These are phyloP conservation scores for Papilio aristodemus DNA, from an alignment of 1,140 invertebrate genomes.

Conservation along the genomic window DNA sequence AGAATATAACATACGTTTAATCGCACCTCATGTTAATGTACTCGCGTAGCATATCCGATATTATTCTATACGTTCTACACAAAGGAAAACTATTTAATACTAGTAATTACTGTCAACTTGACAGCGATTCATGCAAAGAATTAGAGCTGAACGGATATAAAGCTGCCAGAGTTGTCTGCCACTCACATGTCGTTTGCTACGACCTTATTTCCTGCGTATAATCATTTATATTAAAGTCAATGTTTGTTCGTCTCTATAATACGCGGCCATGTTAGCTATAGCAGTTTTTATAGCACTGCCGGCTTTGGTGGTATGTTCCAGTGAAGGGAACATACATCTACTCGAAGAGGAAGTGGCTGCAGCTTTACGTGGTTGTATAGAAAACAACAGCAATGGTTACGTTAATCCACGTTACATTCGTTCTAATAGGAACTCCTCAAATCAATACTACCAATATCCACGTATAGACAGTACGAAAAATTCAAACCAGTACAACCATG, in stretches of 20 bases:
- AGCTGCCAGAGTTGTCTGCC: conserved; percentile 34
- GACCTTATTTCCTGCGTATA: conserved; percentile 50
- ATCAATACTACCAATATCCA: conserved; percentile 37
- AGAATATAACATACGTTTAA: too few relatives aligned
- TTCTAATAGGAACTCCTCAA: conserved; percentile 4
- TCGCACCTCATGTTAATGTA: too few relatives aligned
- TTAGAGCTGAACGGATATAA: background rate
- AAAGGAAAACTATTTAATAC: background rate
- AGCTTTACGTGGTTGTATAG: conserved; percentile 53
- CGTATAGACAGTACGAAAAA: conserved; percentile 52
- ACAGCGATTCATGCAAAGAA: background rate
- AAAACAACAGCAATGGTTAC: conserved; percentile 25
- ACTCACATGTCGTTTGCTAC: conserved; percentile 58
- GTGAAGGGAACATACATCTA: conserved; percentile 66
- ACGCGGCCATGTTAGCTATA: conserved; percentile 41
- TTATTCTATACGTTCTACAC: background rate
- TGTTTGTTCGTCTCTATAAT: conserved; percentile 25
- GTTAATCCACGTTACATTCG: conserved; percentile 4
- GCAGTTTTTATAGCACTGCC: conserved; percentile 48
- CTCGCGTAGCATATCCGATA: too few relatives aligned
- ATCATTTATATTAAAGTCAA: conserved; percentile 38
- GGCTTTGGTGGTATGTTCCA: conserved; percentile 43
- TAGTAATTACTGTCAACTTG: background rate
- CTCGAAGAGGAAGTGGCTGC: conserved; percentile 61
- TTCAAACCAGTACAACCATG: conserved; percentile 53